phyloP scores from a whole-genome alignment of 2,888 invertebrate genomes.

The Drosophila sordidapex region DNA sequence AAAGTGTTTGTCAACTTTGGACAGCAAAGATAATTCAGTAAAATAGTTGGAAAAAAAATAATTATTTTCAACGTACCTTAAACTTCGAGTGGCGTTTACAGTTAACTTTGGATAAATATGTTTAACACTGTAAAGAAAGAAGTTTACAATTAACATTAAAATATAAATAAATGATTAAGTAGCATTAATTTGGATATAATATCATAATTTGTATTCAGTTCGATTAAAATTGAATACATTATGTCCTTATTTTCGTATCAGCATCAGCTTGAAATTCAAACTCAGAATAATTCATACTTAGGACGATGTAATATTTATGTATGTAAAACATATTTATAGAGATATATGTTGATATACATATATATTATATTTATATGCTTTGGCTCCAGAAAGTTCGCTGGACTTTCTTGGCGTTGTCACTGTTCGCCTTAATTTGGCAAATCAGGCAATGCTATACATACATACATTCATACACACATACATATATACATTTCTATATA shows the following conservation, averaged over 20 bases:
- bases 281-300: neutral
- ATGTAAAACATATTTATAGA: neutral
- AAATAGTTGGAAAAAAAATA: neutral
- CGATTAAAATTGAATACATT: neutral
- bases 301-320: neutral
- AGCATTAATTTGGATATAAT: neutral
- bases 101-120: neutral
- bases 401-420: slow-evolving; percentile 41
- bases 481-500: slow-evolving; percentile 5
- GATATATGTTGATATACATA: neutral
- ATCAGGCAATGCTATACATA: slow-evolving; percentile 53
- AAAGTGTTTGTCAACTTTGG: slow-evolving; percentile 17
- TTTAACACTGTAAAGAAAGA: slow-evolving; percentile 8
- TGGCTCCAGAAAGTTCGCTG: slow-evolving; percentile 33
- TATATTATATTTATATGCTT: neutral
- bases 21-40: neutral
- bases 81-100: neutral
- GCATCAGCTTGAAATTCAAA: neutral
- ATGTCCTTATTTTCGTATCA: neutral
- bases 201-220: neutral
- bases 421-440: slow-evolving; percentile 66
- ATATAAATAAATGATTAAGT: neutral
- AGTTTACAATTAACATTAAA: neutral
- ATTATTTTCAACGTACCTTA: slow-evolving; percentile 10
- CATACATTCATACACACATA: neutral